Evolutionary conservation across 2,888 invertebrate genomes (phyloP), one percentile per base, ranked within the genome.

Genomic region (Agyllia agylla): DNA sequence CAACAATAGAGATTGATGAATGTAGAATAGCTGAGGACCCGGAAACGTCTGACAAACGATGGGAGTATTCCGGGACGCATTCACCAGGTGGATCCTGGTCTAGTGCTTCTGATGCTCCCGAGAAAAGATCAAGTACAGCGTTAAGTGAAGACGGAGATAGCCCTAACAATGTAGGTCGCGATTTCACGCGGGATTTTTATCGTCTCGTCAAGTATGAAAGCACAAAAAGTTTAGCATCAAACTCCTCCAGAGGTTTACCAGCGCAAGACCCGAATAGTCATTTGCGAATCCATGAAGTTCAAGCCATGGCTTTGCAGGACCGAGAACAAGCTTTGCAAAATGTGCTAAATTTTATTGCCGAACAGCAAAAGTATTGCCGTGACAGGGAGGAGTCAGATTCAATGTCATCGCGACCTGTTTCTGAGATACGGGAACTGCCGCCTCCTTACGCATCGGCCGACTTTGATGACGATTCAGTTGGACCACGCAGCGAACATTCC

Each of bases 111-210:
- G 97, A 98, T 93, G 98, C 97, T 77, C 98, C 98, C 85, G 99
- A 99, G 89, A 99, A 99, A 95, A 97, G 99, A 94, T 99, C 99
- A 0, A 99, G 99, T 78, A 98, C 98, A 5, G 99, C 99, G 4
- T 96, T 99, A 85, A 99, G 99, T 92, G 98, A 98, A 96, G 99
- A 99, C 95, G 99, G 99, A 90, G 98, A 99, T 95, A 98, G 98
- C 90, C 98, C 99, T 0, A 86, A 86, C 24, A 98, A 98, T 70
- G 97, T 99, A 27, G 99, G 99, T 27, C 98, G 99, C 17, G 99
- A 99, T 96, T 99, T 99, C 95, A 99, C 99, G 6, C 97, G 99
- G 92, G 99, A 99, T 96, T 99, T 99, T 96, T 99, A 99, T 96
- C 98, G 99, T 42, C 98, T 99, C 91, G 99, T 99, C 79, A 99